Conservation (phyloP, 2,888 invertebrate species). For the Epinotia ramella region DNA sequence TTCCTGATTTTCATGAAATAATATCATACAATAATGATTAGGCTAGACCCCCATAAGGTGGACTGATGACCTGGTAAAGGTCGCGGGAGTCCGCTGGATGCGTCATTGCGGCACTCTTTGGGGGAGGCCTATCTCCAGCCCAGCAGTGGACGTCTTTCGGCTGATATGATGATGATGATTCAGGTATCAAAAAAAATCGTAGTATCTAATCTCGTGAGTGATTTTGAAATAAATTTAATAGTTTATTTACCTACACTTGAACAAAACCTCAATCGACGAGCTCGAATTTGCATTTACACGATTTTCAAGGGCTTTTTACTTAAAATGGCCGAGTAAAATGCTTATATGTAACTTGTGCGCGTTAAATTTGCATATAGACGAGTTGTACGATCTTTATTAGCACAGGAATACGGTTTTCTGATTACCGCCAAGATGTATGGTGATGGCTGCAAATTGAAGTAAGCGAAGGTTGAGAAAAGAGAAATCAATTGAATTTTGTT, state of each 20-base stretch:
- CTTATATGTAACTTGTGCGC: not conserved
- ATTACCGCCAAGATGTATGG: not conserved
- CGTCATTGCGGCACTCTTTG: too few species aligned
- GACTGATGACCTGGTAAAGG: too few species aligned
- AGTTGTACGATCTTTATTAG: slow-evolving; percentile 13
- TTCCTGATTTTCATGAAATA: too few species aligned
- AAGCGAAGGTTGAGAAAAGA: not conserved
- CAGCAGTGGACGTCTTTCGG: too few species aligned
- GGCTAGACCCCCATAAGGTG: too few species aligned
- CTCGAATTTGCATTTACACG: slow-evolving; percentile 34
- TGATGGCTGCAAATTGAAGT: too few species aligned
- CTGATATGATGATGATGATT: too few species aligned
- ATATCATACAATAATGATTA: too few species aligned
- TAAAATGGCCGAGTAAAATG: slow-evolving; percentile 18
- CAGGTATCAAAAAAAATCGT: too few species aligned
- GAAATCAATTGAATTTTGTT: not conserved
- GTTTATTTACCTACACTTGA: not conserved
- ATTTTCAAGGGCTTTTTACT: slow-evolving; percentile 22
- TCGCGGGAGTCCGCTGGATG: too few species aligned
- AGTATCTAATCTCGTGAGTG: too few species aligned
- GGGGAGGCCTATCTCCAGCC: too few species aligned
- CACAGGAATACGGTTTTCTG: not conserved
- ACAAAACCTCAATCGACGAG: slow-evolving; percentile 9
- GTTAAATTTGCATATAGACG: slow-evolving; percentile 37
- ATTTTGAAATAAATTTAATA: not conserved